Percentiles rank a stretch among this genome's conserved stretches.
Conservation (phyloP, 1,140 invertebrate genomes). For the Hypsibius dujardini region DNA sequence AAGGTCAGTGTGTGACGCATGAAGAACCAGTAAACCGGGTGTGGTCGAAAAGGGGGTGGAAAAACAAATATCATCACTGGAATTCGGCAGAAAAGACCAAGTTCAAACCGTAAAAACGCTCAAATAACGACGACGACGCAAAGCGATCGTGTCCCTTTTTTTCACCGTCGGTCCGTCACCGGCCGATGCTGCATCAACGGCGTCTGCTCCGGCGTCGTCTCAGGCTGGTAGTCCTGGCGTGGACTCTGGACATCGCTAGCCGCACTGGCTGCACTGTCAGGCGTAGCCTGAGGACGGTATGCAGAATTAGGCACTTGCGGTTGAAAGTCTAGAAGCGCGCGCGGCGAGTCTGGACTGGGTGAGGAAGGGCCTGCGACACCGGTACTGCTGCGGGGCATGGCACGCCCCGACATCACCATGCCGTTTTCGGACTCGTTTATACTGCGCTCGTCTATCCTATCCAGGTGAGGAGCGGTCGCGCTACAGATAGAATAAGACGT, state of each 20-base stretch:
- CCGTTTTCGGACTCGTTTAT: background rate
- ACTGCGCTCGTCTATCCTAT: constrained; percentile 3
- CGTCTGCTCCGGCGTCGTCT: background rate
- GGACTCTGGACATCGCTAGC: constrained; percentile 2
- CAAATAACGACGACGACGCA: no score
- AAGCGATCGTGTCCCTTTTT: no score
- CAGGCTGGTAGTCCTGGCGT: constrained; percentile 3
- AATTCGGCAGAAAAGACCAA: no score
- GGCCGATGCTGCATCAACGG: background rate
- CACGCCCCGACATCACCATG: background rate
- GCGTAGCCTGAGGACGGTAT: background rate
- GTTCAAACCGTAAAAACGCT: no score
- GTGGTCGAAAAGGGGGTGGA: no score
- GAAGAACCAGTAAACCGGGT: no score
- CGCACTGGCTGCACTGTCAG: constrained; percentile 5
- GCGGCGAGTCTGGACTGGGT: background rate
- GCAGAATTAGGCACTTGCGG: no score
- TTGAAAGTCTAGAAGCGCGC: background rate
- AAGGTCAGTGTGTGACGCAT: no score
- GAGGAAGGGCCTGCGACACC: background rate
- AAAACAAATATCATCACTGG: no score
- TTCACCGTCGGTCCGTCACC: background rate
- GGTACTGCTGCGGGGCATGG: background rate
- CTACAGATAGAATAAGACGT: no score
- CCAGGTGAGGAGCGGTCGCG: constrained; percentile 6